Evolutionary conservation across 2,888 invertebrate species (phyloP), one percentile per base, ranked within the genome.

Genomic region (Meghimatium bilineatum): DNA sequence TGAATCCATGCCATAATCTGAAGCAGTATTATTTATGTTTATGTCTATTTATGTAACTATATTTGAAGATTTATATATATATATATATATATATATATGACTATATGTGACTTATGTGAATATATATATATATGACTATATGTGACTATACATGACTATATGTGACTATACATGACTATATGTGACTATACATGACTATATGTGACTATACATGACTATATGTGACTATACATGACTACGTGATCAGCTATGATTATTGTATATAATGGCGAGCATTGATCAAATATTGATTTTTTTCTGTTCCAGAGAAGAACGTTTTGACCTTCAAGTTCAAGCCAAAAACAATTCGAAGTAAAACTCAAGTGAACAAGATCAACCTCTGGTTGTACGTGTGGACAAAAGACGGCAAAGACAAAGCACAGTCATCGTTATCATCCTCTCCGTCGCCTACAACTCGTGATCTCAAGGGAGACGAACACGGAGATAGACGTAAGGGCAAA

Each of bases 301-400:
- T 77, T 77, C 12, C 77, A 77, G 77, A 60, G 63, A 77, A 77
- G 20, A 79, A 79, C 32, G 49, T 79, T 29, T 26, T 79, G 49
- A 44, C 29, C 3, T 79, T 79, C 66, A 63, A 60, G 49, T 67
- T 79, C 34, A 36, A 49, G 32, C 66, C 66, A 67, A 67, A 49
- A 23, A 67, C 49, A 8, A 32, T 79, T 1, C 67, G 32, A 38
- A 67, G 29, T 32, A 67, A 44, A n/a, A 38, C 66, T 8, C 66
- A 26, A 3, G 79, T 69, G 29, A 67, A 49, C 38, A 26, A 20
- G 26, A 69, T 79, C 38, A 67, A 79, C 49, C 67, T 79, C 2
- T 79, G 32, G 32, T 44, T 79, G 36, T 69, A 79, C 32, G 67
- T 79, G 20, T 23, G 8, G 44, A 79, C 49, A 17, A 79, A 79